A percentile compares a stretch with the other conserved stretches of the same genome.
These are phyloP conservation scores for Papilio elwesi DNA, from an alignment of 2,888 invertebrate genomes.

Conservation along the genomic window DNA sequence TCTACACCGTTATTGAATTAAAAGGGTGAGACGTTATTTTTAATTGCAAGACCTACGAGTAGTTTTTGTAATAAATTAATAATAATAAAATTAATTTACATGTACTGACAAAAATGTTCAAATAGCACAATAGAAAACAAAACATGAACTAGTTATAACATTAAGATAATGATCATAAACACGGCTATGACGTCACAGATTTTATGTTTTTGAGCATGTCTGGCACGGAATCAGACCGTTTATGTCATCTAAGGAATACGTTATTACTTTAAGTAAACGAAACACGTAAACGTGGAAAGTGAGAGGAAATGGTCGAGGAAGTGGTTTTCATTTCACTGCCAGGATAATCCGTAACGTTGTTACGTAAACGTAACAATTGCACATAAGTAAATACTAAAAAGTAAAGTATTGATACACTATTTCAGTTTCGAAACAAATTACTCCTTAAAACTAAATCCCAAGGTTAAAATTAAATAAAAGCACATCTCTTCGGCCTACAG, in stretches of 20 bases:
- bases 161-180: neutral
- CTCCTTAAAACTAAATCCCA: neutral
- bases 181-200: neutral
- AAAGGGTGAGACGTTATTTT: too few relatives aligned
- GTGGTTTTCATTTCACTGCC: constrained; percentile 28
- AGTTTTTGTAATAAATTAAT: too few relatives aligned
- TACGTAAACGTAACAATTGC: constrained; percentile 12
- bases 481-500: too few relatives aligned
- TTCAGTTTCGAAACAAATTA: neutral
- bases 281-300: constrained; percentile 36
- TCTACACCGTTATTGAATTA: too few relatives aligned
- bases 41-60: too few relatives aligned
- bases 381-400: neutral
- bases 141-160: too few relatives aligned
- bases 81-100: too few relatives aligned
- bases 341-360: constrained; percentile 35
- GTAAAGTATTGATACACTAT: too few relatives aligned
- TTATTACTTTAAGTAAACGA: constrained; percentile 12
- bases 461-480: too few relatives aligned
- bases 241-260: constrained; percentile 20
- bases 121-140: too few relatives aligned
- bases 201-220: neutral
- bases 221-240: constrained; percentile 26
- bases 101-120: too few relatives aligned
- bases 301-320: constrained; percentile 34